Evolutionary conservation across 2,888 invertebrate species (phyloP).

Genomic region (Cacoxenus indagator): DNA sequence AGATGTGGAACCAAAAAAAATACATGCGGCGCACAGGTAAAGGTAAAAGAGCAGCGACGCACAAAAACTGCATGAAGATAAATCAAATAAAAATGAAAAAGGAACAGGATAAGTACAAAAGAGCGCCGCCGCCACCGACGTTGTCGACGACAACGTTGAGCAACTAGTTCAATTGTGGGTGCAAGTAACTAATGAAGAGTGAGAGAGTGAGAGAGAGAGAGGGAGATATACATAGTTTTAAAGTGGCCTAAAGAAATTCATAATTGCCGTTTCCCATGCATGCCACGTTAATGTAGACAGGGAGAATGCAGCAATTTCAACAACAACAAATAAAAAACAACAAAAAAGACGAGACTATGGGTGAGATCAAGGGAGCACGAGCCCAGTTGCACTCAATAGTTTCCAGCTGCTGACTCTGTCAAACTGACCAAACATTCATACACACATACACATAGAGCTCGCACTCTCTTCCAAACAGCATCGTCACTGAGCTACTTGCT

Average conservation of each 20-base stretch:
- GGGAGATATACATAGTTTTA: no score
- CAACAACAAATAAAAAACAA: background rate
- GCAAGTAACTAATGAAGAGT: background rate
- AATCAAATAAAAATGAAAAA: background rate
- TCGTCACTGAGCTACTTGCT: background rate
- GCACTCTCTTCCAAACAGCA: background rate
- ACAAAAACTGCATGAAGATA: conserved; percentile 11
- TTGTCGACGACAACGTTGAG: background rate
- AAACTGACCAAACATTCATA: background rate
- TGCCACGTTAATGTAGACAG: background rate
- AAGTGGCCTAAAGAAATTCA: background rate
- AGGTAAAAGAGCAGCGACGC: background rate
- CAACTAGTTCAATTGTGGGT: conserved; percentile 6
- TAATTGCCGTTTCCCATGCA: no score
- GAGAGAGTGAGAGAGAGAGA: background rate
- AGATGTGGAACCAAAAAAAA: background rate
- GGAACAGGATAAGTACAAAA: background rate
- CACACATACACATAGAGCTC: background rate
- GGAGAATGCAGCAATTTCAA: background rate
- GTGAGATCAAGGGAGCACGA: background rate
- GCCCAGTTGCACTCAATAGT: background rate
- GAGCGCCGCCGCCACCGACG: background rate
- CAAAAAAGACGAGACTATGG: background rate
- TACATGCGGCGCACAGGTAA: background rate
- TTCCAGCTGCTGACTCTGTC: no score